Evolutionary conservation across 2,113 vertebrate species (phyloP).

Genomic region (Myotis lucifugus): DNA sequence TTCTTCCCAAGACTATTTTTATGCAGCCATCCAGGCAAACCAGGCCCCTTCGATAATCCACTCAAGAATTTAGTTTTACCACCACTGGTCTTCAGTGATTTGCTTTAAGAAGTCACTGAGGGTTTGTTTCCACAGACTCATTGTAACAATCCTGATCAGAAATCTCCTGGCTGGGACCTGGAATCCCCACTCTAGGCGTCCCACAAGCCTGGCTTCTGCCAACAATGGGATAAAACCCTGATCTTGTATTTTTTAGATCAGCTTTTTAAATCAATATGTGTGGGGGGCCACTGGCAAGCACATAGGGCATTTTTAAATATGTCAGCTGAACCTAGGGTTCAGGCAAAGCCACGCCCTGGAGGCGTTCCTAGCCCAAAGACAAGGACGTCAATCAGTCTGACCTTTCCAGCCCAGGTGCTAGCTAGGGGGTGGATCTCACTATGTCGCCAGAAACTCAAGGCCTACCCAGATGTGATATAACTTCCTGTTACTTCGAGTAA

Average conservation of each 20-base stretch:
- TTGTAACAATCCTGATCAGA: constrained; percentile 79
- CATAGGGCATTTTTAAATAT: no score
- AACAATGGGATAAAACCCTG: background rate
- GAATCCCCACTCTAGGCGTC: background rate
- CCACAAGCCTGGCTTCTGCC: background rate
- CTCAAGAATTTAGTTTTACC: constrained; percentile 97
- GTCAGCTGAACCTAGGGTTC: no score
- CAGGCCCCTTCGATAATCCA: constrained; percentile 93
- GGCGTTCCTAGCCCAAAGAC: no score
- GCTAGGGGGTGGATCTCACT: no score
- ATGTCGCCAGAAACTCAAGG: no score
- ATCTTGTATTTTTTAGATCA: background rate
- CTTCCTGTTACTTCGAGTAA: no score
- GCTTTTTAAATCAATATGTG: background rate
- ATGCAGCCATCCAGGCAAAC: background rate
- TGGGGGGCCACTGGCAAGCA: no score
- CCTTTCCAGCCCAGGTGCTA: no score
- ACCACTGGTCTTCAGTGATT: constrained; percentile 97
- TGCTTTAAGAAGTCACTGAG: constrained; percentile 99
- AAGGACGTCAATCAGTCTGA: no score
- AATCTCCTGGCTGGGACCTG: constrained; percentile 12
- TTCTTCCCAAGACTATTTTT: background rate
- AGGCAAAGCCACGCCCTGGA: no score
- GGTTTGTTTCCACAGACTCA: constrained; percentile 98
- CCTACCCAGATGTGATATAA: no score